Evolutionary conservation across 2,113 vertebrate species (phyloP).

Genomic region (Lamprologus sp.): DNA sequence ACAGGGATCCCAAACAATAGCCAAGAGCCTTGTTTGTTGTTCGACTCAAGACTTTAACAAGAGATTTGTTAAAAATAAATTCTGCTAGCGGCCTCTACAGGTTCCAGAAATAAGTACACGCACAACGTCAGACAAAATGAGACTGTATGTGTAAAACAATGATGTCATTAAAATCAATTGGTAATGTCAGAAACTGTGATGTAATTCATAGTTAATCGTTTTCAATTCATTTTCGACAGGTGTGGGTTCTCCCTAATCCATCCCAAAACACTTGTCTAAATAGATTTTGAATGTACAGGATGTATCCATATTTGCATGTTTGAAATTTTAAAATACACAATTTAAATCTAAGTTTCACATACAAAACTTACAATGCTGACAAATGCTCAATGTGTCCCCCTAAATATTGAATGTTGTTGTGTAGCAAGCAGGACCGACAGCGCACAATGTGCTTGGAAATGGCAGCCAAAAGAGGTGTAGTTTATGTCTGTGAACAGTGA

Average conservation of each 20-base stretch:
- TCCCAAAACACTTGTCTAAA: not conserved
- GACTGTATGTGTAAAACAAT: not conserved
- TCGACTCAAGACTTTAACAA: not conserved
- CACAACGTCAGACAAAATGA: not conserved
- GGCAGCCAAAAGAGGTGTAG: accelerated
- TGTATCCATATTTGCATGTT: not conserved
- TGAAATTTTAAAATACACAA: not conserved
- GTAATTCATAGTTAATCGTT: not conserved
- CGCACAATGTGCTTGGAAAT: too few relatives aligned
- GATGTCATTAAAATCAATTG: not conserved
- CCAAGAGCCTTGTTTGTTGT: not conserved
- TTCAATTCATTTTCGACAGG: not conserved
- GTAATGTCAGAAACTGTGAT: not conserved
- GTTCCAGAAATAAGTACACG: not conserved
- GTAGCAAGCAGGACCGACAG: too few relatives aligned
- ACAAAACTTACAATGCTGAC: not conserved
- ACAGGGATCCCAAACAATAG: not conserved
- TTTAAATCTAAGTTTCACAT: not conserved
- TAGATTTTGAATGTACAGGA: not conserved
- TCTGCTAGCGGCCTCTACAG: not conserved
- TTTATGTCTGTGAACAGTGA: too few relatives aligned
- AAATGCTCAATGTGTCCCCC: too few relatives aligned
- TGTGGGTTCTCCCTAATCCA: not conserved
- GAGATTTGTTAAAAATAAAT: not conserved
- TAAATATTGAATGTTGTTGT: too few relatives aligned